These are phyloP conservation scores for Patella pellucida DNA, from an alignment of 2,888 invertebrate genomes.

Conservation along the genomic window DNA sequence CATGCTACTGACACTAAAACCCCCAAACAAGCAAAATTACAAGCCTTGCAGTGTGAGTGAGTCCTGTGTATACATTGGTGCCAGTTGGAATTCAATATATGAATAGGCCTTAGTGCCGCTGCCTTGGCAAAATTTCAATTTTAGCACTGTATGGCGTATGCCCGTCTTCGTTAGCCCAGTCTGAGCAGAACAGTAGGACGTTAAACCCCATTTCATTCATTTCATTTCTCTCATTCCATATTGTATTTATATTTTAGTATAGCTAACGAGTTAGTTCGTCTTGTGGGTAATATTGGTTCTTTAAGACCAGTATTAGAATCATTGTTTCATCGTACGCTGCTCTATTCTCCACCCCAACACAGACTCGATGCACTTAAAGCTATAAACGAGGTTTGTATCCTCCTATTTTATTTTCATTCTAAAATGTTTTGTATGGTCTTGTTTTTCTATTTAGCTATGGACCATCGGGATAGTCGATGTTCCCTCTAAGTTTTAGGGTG, in stretches of 20 bases:
- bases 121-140: too few species aligned
- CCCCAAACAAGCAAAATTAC: too few species aligned
- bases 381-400: slow-evolving; percentile 77
- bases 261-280: slow-evolving; percentile 87
- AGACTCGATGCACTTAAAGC: slow-evolving; percentile 88
- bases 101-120: too few species aligned
- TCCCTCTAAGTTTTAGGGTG: neutral
- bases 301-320: slow-evolving; percentile 92
- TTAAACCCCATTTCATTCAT: too few species aligned
- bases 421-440: neutral
- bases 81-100: too few species aligned
- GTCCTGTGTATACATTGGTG: too few species aligned
- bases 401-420: neutral
- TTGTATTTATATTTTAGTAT: slow-evolving; percentile 76
- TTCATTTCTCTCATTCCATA: too few species aligned
- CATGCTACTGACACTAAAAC: too few species aligned
- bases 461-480: neutral
- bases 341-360: slow-evolving; percentile 88
- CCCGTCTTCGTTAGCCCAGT: too few species aligned
- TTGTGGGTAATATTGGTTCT: slow-evolving; percentile 86
- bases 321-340: slow-evolving; percentile 90
- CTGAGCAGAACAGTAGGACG: too few species aligned
- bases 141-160: too few species aligned
- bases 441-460: neutral
- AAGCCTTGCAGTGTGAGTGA: too few species aligned